Base-by-base conservation (phyloP, 2,888 invertebrate genomes). In the Drosophila koepferae region DNA sequence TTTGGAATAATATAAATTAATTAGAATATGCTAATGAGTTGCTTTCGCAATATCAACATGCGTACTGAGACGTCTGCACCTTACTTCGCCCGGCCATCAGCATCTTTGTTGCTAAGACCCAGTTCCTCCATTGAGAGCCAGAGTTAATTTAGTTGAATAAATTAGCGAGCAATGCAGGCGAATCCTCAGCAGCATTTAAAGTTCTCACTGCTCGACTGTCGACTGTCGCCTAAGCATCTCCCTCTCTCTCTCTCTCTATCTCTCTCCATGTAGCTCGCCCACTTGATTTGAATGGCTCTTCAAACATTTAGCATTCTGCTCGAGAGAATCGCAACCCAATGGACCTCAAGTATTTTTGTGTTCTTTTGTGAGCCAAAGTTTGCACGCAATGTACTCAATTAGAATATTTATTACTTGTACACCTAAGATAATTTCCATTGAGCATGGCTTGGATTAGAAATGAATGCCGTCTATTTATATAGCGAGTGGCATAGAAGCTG, bases 1-100 rank as follows among this genome's bases (percentile, higher is more conserved):
- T 86, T 82, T 84, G 89, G 84, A 86, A 86, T 86, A 87, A 89
- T 89, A 86, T 82, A 87, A 87, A 89, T 87, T 87, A 87, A 87
- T 87, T 87, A 86, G 86, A 87, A 89, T 87, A 88, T 87, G 86
- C 79, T 86, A 87, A 87, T 87, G 84, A 89, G 82, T 70, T 75
- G 79, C 76, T 69, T 75, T 75, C 69, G 60, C 70, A 71, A 72
- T 73, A 75, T 66, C 44, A 72, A 63, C 71, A 56, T 63, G 65
- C 60, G 60, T 66, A 62, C 54, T 6, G 28, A 31, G 60, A 31
- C 28, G 49, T 12, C 38, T 7, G 28, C 54, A 40, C 49, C 49
- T n/a, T 20, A 46, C 18, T 14, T 8, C 46, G 7, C 12, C 46
- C 36, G 9, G 5, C 31, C 40, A 31, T 43, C 61, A 54, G 41